Evolutionary conservation across 2,888 invertebrate species (phyloP).

Genomic region (Chymomyza amoena): DNA sequence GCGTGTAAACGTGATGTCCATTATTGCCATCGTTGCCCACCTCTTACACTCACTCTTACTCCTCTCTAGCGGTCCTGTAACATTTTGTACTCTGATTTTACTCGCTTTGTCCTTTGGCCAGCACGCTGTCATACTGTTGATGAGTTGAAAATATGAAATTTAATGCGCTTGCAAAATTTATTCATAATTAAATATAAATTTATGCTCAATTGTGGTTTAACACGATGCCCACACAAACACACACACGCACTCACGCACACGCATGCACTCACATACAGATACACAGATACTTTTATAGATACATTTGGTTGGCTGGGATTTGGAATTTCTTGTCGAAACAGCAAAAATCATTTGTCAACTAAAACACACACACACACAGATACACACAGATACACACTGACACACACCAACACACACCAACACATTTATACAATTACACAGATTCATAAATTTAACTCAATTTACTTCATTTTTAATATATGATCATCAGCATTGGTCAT

Average conservation of each 20-base stretch:
- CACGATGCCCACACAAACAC: constrained; percentile 36
- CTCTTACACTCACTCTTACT: background rate
- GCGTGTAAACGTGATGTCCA: constrained; percentile 1
- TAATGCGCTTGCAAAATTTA: constrained; percentile 67
- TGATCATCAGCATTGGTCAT: background rate
- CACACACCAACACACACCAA: background rate
- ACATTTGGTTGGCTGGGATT: background rate
- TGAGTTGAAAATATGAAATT: constrained; percentile 65
- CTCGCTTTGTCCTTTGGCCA: too few relatives aligned
- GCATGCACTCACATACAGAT: background rate
- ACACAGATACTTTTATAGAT: background rate
- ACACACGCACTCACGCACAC: constrained; percentile 15
- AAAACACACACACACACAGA: background rate
- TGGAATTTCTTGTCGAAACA: constrained; percentile 14
- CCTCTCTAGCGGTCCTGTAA: background rate
- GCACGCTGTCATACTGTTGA: constrained; percentile 32
- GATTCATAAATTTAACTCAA: background rate
- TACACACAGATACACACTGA: background rate
- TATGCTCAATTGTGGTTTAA: constrained; percentile 68
- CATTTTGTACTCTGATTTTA: background rate
- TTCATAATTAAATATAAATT: constrained; percentile 73
- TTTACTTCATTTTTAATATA: background rate
- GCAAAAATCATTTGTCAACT: constrained; percentile 38
- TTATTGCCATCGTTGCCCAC: constrained; percentile 2
- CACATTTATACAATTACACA: background rate